Percentiles rank a stretch among this genome's conserved stretches.
Evolutionary conservation across 2,797 vertebrate species (phyloP).

Genomic region (Kryptopterus vitreolus): DNA sequence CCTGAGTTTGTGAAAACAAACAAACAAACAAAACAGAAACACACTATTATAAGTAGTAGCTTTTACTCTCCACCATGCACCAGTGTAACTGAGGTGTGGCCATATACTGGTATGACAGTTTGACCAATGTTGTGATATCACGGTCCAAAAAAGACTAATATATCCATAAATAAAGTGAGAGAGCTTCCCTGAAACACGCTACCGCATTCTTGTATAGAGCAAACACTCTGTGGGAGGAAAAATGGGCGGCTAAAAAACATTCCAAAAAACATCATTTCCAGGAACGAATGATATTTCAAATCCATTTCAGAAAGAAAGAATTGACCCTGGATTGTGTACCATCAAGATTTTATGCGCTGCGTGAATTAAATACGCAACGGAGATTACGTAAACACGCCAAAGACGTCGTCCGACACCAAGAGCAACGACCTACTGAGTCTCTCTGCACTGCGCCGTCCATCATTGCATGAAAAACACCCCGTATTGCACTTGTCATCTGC

Average conservation of each 20-base stretch:
- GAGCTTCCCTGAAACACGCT: background rate
- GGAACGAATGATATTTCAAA: background rate
- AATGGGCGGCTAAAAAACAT: background rate
- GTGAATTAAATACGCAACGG: background rate
- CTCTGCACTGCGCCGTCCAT: background rate
- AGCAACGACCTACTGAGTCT: background rate
- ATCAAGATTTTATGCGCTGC: no score
- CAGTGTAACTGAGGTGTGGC: background rate
- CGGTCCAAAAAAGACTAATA: background rate
- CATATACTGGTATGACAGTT: background rate
- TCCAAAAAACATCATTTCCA: background rate
- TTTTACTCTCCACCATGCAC: constrained; percentile 27
- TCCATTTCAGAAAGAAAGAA: background rate
- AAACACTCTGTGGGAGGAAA: background rate
- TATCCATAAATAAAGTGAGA: background rate
- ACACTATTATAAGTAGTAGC: background rate
- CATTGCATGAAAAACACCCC: constrained; percentile 12
- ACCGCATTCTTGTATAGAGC: background rate
- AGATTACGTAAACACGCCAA: background rate
- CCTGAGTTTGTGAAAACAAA: no score
- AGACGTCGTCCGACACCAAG: background rate
- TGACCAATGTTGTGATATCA: background rate
- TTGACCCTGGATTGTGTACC: no score
- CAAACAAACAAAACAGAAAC: no score
- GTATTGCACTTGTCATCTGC: constrained; percentile 25